Percentiles rank a stretch among this genome's conserved stretches.
Conservation (phyloP, 2,113 vertebrate genomes). For the Boulengerochromis microlepis region DNA sequence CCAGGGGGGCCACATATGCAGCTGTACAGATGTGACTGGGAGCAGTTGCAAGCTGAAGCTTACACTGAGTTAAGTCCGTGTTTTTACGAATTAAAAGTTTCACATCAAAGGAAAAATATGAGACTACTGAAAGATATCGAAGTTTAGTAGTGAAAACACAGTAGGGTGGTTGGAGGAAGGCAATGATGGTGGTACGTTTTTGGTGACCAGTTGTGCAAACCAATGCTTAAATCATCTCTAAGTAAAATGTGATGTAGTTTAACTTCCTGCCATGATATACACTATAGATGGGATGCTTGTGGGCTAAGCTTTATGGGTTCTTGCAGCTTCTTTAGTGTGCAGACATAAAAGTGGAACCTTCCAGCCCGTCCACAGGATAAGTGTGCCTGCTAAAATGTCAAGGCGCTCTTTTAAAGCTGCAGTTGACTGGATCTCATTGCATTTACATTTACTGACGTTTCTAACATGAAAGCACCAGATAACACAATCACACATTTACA, state of each 20-base stretch:
- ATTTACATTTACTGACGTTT: background rate
- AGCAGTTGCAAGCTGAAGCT: background rate
- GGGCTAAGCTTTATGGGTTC: background rate
- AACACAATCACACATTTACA: background rate
- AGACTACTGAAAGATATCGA: background rate
- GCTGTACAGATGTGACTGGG: background rate
- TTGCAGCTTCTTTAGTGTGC: background rate
- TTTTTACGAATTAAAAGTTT: background rate
- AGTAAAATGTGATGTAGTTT: background rate
- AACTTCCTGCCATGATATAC: background rate
- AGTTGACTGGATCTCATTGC: background rate
- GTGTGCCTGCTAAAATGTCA: background rate
- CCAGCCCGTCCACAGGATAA: background rate
- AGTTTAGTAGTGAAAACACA: background rate
- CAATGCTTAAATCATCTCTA: background rate
- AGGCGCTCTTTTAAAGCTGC: background rate
- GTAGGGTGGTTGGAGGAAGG: background rate
- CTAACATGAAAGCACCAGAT: background rate
- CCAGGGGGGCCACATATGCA: background rate
- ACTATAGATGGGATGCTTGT: background rate
- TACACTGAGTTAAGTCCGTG: fast-evolving
- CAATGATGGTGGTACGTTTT: fast-evolving
- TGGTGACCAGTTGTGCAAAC: background rate
- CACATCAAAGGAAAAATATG: background rate
- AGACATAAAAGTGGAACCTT: background rate